Evolutionary conservation across 2,888 invertebrate genomes (phyloP).

Genomic region (Noctua fimbriata): DNA sequence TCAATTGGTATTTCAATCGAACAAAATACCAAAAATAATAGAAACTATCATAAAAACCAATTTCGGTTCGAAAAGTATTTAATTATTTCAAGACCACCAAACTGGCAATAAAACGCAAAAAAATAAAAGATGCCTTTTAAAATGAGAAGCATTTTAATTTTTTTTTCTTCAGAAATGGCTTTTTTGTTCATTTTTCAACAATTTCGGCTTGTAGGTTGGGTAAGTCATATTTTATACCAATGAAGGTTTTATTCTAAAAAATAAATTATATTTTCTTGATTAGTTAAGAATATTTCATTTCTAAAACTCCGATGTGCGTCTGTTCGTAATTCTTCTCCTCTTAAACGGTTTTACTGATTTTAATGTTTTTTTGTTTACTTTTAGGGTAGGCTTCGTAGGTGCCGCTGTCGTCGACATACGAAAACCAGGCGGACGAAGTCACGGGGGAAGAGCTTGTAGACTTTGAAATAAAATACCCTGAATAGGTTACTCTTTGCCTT

Average conservation of each 20-base stretch:
- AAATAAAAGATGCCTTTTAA: neutral
- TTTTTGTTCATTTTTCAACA: neutral
- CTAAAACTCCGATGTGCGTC: too few species aligned
- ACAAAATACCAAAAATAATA: neutral
- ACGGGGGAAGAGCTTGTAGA: too few species aligned
- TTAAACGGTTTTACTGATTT: neutral
- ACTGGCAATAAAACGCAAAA: constrained; percentile 4
- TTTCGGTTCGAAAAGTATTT: constrained; percentile 16
- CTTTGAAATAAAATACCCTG: too few species aligned
- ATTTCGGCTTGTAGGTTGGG: neutral
- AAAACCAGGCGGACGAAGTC: neutral
- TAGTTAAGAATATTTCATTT: neutral
- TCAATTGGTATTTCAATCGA: too few species aligned
- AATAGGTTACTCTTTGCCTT: too few species aligned
- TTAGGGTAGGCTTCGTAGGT: neutral
- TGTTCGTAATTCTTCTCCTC: too few species aligned
- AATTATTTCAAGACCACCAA: neutral
- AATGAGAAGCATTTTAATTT: neutral
- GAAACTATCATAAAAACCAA: neutral
- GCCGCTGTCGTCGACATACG: neutral
- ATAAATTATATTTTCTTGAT: neutral
- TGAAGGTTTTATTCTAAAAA: neutral
- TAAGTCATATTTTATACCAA: neutral
- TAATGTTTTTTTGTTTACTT: neutral
- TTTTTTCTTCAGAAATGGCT: neutral